Percentiles rank a stretch among this genome's conserved stretches.
Conservation (phyloP, 2,797 vertebrate genomes). For the Malurus leucopterus region DNA sequence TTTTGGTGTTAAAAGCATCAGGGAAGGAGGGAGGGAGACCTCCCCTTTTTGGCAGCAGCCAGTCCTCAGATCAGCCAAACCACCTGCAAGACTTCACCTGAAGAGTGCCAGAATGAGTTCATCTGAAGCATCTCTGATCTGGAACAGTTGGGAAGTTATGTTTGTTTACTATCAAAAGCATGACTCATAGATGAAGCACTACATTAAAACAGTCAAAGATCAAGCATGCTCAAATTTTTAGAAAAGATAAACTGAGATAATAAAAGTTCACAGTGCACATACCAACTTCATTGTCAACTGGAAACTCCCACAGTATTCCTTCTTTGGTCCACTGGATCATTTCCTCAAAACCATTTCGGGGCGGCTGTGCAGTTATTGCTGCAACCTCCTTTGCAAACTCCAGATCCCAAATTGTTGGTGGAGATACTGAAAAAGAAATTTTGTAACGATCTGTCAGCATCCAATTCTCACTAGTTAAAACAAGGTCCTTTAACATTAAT, state of each 20-base stretch:
- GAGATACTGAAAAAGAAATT: slow-evolving; percentile 41
- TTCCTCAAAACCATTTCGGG: slow-evolving; percentile 88
- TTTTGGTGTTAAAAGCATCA: background rate
- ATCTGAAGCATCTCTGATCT: background rate
- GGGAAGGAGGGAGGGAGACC: background rate
- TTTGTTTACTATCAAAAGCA: slow-evolving; percentile 5
- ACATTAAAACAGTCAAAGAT: background rate
- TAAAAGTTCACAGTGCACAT: background rate
- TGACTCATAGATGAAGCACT: background rate
- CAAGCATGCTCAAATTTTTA: background rate
- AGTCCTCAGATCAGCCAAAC: background rate
- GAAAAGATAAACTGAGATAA: background rate
- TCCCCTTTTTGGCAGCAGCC: background rate
- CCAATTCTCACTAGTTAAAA: background rate
- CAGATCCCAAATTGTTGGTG: slow-evolving; percentile 89
- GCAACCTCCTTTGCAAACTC: slow-evolving; percentile 82
- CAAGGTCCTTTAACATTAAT: background rate
- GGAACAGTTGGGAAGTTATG: background rate
- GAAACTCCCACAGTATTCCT: slow-evolving; percentile 90
- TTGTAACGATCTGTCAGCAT: background rate
- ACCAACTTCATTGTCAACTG: slow-evolving; percentile 92
- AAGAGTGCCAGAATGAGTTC: background rate
- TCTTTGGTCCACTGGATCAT: slow-evolving; percentile 95
- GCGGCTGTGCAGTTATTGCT: slow-evolving; percentile 62
- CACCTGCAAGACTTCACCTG: slow-evolving; percentile 11